Base-by-base conservation (phyloP, 2,113 vertebrate genomes). In the Brachyhypopomus occidentalis region DNA sequence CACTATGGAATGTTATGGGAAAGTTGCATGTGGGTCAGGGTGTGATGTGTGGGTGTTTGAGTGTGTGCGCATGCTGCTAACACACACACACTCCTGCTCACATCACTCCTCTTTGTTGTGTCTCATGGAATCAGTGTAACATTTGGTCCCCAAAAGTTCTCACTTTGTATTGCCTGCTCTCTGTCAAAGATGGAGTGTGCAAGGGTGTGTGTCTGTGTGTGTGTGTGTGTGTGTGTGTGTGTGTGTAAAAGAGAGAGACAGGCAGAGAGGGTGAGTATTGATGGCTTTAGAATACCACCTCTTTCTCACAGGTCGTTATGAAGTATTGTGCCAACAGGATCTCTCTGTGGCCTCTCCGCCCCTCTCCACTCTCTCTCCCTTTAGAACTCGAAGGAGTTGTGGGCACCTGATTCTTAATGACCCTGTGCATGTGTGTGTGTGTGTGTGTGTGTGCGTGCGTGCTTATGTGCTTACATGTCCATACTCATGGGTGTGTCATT, bases 81-180 rank as follows among this genome's bases (percentile, higher is more conserved):
- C n/a, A 58, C n/a, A 17, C 58, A 14, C 59, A 12, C 30, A 55
- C 30, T 14, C 73, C 58, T 27, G 3, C 12, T 75, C n/a, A 63
- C 38, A 30, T 14, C 25, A 16, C 23, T 64, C n/a, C 66, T 70
- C 66, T 20, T 70, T 70, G 66, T 63, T 4, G 8, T 75, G 45
- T 59, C 48, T 59, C 7, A 45, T 64, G 60, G 7, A 27, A 27
- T 67, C 20, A 55, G 23, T 5, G 27, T 66, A 27, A 67, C 79
- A 75, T 81, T 75, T 80, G 71, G 27, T 20, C 3, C 48, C 16
- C n/a, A 25, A 72, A 48, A 17, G 58, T 63, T 81, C 34, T 58
- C 59, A 16, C 23, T 64, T 52, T 52, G n/a, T 67, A 27, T 38
- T 55, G 55, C 67, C 25, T 36, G 56, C 45, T 34, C n/a, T 22